Conservation (phyloP, 2,888 invertebrate species). For the Galeruca laticollis region DNA sequence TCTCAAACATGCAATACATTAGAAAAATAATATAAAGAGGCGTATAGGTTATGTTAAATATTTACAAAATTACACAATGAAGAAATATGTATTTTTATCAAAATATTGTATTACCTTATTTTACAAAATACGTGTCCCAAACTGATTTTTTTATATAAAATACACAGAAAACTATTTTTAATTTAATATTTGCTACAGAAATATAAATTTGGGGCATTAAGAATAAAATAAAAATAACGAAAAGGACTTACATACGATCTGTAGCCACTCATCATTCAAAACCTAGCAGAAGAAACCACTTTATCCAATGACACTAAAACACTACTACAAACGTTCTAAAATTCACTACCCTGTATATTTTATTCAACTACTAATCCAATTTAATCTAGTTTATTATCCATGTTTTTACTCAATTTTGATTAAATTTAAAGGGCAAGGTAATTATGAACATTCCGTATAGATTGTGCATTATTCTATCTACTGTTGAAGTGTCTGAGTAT, state of each 20-base stretch:
- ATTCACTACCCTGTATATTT: background rate
- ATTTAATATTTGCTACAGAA: too few relatives aligned
- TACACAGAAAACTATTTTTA: too few relatives aligned
- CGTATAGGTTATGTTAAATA: too few relatives aligned
- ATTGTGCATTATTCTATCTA: conserved; percentile 50
- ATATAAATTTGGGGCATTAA: too few relatives aligned
- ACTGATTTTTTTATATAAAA: too few relatives aligned
- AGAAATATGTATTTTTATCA: too few relatives aligned
- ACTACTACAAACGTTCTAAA: background rate
- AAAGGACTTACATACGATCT: conserved; percentile 34
- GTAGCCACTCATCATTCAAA: conserved; percentile 54
- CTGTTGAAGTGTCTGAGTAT: conserved; percentile 51
- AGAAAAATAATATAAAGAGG: too few relatives aligned
- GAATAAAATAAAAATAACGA: conserved; percentile 9
- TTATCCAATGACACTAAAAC: conserved; percentile 34
- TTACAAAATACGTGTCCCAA: too few relatives aligned
- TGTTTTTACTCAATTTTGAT: conserved; percentile 10
- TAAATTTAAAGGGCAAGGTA: conserved; percentile 5
- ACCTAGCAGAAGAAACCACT: conserved; percentile 24
- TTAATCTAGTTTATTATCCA: background rate
- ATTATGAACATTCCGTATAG: conserved; percentile 15
- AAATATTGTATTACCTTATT: too few relatives aligned
- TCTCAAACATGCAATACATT: too few relatives aligned
- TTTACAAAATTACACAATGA: too few relatives aligned
- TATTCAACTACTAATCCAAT: background rate